phyloP scores from a whole-genome alignment of 2,888 invertebrate species.

The Ceratothoa steindachneri region DNA sequence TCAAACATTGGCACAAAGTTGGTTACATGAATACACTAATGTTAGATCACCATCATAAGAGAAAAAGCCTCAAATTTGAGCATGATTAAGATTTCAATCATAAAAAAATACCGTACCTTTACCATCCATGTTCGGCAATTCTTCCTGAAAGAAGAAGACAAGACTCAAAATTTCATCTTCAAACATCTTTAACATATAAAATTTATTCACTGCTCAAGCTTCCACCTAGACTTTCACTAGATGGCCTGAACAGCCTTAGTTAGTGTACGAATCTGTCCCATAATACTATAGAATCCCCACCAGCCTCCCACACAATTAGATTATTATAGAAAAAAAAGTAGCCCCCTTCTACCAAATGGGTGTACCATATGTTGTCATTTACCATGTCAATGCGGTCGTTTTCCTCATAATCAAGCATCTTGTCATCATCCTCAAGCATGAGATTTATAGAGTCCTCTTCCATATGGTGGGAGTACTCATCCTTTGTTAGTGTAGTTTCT shows the following conservation, averaged over 20 bases:
- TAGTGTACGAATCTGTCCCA: too few relatives aligned
- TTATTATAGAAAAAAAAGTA: too few relatives aligned
- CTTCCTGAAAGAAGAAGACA: slow-evolving; percentile 31
- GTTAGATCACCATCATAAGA: too few relatives aligned
- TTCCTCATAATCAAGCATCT: slow-evolving; percentile 46
- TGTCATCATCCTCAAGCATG: slow-evolving; percentile 47
- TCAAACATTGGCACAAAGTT: too few relatives aligned
- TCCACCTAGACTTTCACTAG: too few relatives aligned
- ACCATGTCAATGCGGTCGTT: slow-evolving; percentile 31
- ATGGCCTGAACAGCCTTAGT: too few relatives aligned
- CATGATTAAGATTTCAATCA: background rate
- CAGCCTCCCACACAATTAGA: too few relatives aligned
- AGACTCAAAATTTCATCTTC: too few relatives aligned
- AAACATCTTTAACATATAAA: too few relatives aligned
- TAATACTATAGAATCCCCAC: too few relatives aligned
- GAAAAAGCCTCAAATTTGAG: background rate
- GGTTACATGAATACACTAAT: too few relatives aligned
- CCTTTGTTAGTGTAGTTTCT: background rate
- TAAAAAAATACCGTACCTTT: slow-evolving; percentile 42
- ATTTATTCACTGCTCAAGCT: too few relatives aligned
- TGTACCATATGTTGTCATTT: slow-evolving; percentile 6
- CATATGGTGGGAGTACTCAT: background rate
- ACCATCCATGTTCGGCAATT: slow-evolving; percentile 25
- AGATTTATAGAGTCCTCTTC: slow-evolving; percentile 42
- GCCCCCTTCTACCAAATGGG: background rate